Conservation (phyloP, 2,888 invertebrate species). For the Sphaeridia pumilis region DNA sequence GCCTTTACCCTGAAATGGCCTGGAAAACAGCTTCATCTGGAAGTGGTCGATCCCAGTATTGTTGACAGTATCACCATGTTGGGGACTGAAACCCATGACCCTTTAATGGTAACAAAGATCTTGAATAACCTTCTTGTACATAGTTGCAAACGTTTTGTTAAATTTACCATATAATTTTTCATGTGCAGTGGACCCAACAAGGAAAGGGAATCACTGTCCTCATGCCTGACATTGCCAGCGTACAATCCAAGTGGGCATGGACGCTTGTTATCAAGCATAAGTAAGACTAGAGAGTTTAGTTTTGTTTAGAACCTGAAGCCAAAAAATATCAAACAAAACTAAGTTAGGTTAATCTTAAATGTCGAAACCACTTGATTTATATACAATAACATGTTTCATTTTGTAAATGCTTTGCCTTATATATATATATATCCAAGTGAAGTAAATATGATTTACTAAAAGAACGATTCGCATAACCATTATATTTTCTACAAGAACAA, state of each 20-base stretch:
- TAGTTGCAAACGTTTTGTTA: not conserved
- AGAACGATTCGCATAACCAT: too few relatives aligned
- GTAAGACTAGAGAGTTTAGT: too few relatives aligned
- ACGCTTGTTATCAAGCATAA: slow-evolving; percentile 22
- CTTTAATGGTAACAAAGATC: not conserved
- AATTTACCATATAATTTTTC: slow-evolving; percentile 2
- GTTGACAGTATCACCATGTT: slow-evolving; percentile 10
- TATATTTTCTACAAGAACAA: too few relatives aligned
- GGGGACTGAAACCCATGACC: slow-evolving; percentile 2
- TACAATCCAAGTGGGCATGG: slow-evolving; percentile 28
- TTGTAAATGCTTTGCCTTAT: too few relatives aligned
- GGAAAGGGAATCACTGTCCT: slow-evolving; percentile 12
- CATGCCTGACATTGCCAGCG: slow-evolving; percentile 15
- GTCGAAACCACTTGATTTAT: too few relatives aligned
- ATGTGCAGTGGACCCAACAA: slow-evolving; percentile 10
- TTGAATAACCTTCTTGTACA: too few relatives aligned
- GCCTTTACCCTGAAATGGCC: slow-evolving; percentile 41
- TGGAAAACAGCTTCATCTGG: slow-evolving; percentile 27
- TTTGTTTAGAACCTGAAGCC: too few relatives aligned
- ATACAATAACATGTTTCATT: too few relatives aligned
- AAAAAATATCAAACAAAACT: too few relatives aligned
- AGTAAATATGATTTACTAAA: too few relatives aligned
- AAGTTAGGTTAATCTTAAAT: too few relatives aligned
- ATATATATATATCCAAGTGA: too few relatives aligned
- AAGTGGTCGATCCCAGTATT: slow-evolving; percentile 33